Conservation (phyloP, 1,140 invertebrate species). For the Cepaea nemoralis region DNA sequence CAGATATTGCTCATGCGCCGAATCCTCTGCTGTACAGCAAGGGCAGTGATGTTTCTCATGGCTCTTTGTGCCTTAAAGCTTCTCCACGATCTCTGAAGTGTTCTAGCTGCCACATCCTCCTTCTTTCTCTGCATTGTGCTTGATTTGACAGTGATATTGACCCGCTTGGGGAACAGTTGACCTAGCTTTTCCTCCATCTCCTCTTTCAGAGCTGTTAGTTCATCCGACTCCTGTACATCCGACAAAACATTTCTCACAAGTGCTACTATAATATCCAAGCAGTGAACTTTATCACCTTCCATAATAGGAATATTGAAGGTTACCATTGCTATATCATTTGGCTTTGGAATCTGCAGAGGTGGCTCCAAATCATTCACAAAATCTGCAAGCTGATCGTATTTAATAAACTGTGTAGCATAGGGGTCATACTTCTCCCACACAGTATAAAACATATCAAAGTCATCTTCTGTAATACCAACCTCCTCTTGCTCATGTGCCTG, state of each 20-base stretch:
- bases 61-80: slow-evolving; percentile 64
- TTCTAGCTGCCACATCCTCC: slow-evolving; percentile 91
- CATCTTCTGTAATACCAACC: slow-evolving; percentile 92
- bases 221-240: slow-evolving; percentile 94
- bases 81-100: slow-evolving; percentile 83
- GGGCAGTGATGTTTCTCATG: slow-evolving; percentile 62
- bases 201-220: slow-evolving; percentile 87
- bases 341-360: slow-evolving; percentile 89
- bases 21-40: slow-evolving; percentile 62
- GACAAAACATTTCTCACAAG: slow-evolving; percentile 90
- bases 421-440: slow-evolving; percentile 97
- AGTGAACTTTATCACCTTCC: slow-evolving; percentile 94
- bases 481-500: slow-evolving; percentile 95
- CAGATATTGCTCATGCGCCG: slow-evolving; percentile 39
- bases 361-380: slow-evolving; percentile 94
- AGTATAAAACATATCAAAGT: slow-evolving; percentile 97
- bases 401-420: slow-evolving; percentile 95
- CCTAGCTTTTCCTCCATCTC: slow-evolving; percentile 97
- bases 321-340: slow-evolving; percentile 93
- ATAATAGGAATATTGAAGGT: slow-evolving; percentile 96
- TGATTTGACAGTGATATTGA: slow-evolving; percentile 92
- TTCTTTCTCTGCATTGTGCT: slow-evolving; percentile 95
- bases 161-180: slow-evolving; percentile 92
- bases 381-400: slow-evolving; percentile 91
- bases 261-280: slow-evolving; percentile 93